Evolutionary conservation across 2,888 invertebrate species (phyloP).

Genomic region (Metellina segmentata): DNA sequence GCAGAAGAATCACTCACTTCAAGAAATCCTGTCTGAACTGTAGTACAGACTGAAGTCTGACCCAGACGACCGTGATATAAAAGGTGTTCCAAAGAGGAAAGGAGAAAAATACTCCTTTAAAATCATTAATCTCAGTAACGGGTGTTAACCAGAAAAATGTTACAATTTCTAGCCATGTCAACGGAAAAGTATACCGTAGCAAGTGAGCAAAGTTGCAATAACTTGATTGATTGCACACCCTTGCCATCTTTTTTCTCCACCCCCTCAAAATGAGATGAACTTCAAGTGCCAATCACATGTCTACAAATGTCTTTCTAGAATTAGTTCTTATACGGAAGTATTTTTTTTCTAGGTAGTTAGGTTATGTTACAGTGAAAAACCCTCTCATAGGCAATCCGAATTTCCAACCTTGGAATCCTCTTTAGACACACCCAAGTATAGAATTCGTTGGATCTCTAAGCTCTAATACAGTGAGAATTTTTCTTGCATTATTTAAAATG

Average conservation of each 20-base stretch:
- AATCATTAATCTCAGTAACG: constrained; percentile 72
- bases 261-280: constrained; percentile 52
- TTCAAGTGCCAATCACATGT: constrained; percentile 70
- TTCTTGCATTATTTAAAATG: not conserved
- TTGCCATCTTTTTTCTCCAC: constrained; percentile 14
- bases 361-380: too few species aligned
- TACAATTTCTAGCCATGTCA: constrained; percentile 67
- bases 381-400: too few species aligned
- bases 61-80: constrained; percentile 33
- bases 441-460: not conserved
- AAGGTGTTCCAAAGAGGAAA: constrained; percentile 26
- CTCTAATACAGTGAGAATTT: not conserved
- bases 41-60: not conserved
- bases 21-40: not conserved
- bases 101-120: constrained; percentile 46
- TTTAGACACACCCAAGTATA: not conserved
- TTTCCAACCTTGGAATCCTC: too few species aligned
- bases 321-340: not conserved
- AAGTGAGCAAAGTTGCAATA: constrained; percentile 43
- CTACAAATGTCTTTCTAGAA: constrained; percentile 63
- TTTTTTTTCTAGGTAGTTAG: too few species aligned
- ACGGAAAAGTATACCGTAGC: constrained; percentile 30
- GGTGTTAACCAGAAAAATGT: constrained; percentile 74
- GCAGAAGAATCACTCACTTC: not conserved
- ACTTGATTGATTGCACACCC: constrained; percentile 68